A percentile compares a stretch with the other conserved stretches of the same genome.
Conservation (phyloP, 2,888 invertebrate genomes). For the Actias luna region DNA sequence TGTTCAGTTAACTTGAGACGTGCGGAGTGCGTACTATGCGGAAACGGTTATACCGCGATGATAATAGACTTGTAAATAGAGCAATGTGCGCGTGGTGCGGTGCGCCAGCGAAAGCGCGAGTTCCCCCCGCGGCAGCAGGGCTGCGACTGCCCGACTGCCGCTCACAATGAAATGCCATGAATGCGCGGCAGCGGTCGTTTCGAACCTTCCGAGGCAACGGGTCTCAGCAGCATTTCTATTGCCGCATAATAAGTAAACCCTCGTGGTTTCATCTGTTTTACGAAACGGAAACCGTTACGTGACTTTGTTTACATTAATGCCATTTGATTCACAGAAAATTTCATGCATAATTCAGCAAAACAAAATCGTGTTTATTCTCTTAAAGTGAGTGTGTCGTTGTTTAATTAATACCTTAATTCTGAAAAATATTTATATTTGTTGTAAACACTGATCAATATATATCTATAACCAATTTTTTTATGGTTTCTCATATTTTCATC, state of each 20-base stretch:
- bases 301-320: constrained; percentile 59
- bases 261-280: constrained; percentile 66
- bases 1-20: constrained; percentile 59
- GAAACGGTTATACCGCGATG: constrained; percentile 58
- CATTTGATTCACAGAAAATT: constrained; percentile 14
- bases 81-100: constrained; percentile 43
- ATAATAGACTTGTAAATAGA: constrained; percentile 58
- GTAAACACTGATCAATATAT: not conserved
- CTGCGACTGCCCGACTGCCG: constrained; percentile 79
- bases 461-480: too few species aligned
- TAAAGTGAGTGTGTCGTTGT: not conserved
- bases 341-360: constrained; percentile 11
- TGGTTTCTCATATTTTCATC: too few species aligned
- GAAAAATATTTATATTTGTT: not conserved
- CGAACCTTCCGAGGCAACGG: constrained; percentile 38
- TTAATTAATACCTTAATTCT: not conserved
- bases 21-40: constrained; percentile 43
- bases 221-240: constrained; percentile 64
- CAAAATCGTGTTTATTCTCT: constrained; percentile 4
- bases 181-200: constrained; percentile 60
- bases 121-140: constrained; percentile 71
- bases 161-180: constrained; percentile 64
- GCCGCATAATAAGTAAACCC: constrained; percentile 75
- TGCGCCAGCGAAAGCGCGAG: constrained; percentile 49
- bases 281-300: constrained; percentile 75